phyloP scores from a whole-genome alignment of 2,888 invertebrate genomes.

The Chalcosyrphus nemorum region DNA sequence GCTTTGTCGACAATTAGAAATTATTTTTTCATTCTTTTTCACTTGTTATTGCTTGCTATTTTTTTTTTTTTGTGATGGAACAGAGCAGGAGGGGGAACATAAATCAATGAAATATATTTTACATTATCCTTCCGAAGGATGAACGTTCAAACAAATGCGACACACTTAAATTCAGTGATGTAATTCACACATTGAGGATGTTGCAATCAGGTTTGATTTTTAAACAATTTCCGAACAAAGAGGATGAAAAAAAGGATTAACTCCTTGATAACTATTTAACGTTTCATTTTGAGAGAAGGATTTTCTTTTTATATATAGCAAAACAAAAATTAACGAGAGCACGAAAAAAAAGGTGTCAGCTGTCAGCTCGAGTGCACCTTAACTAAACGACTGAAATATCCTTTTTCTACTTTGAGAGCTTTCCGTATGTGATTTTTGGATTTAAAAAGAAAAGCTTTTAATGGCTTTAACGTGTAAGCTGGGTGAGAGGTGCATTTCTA shows the following conservation, averaged over 20 bases:
- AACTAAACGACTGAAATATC: slow-evolving; percentile 56
- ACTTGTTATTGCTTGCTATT: slow-evolving; percentile 7
- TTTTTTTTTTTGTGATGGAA: not conserved
- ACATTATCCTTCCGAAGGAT: not conserved
- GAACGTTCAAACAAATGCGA: not conserved
- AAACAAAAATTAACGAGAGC: not conserved
- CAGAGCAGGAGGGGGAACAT: not conserved
- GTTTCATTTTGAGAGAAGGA: not conserved
- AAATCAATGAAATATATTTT: slow-evolving; percentile 27
- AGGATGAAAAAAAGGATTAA: not conserved
- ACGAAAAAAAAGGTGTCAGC: slow-evolving; percentile 37
- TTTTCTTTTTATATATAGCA: not conserved
- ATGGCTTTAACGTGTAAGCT: slow-evolving; percentile 3
- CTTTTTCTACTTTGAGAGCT: slow-evolving; percentile 16
- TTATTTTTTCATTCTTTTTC: not conserved
- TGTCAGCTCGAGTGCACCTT: slow-evolving; percentile 49
- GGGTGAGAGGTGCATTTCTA: not conserved
- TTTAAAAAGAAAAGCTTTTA: not conserved
- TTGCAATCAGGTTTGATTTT: slow-evolving; percentile 23
- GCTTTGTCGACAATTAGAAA: not conserved
- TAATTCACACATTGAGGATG: not conserved
- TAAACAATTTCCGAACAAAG: not conserved
- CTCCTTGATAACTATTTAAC: not conserved
- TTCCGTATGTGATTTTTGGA: not conserved
- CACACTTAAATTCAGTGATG: slow-evolving; percentile 11